Evolutionary conservation across 2,113 vertebrate species (phyloP).

Genomic region (Morone chrysops): DNA sequence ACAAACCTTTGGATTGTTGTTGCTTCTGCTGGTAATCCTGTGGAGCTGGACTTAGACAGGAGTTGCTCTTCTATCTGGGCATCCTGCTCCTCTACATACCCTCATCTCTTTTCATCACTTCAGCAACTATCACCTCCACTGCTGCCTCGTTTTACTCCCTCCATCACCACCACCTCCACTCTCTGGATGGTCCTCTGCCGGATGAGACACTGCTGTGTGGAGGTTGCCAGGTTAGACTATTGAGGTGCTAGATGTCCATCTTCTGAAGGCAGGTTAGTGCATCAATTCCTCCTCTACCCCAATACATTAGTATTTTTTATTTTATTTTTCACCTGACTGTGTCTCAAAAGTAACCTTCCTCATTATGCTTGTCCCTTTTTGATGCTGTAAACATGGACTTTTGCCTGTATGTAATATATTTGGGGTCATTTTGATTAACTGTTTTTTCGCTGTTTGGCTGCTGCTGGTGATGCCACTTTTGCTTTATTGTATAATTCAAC

Average conservation of each 20-base stretch:
- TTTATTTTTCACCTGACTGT: neutral
- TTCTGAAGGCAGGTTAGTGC: slow-evolving; percentile 83
- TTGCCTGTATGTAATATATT: neutral
- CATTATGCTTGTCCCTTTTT: neutral
- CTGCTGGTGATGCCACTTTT: neutral
- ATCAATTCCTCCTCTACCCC: neutral
- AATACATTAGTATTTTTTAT: neutral
- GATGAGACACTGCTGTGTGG: slow-evolving; percentile 75
- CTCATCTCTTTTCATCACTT: slow-evolving; percentile 23
- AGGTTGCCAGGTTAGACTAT: slow-evolving; percentile 78
- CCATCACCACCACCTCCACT: slow-evolving; percentile 37
- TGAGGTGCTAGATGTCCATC: slow-evolving; percentile 79
- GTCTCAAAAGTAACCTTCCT: neutral
- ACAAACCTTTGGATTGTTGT: slow-evolving; percentile 48
- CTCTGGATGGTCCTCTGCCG: slow-evolving; percentile 79
- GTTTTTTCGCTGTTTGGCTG: neutral
- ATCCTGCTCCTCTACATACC: slow-evolving; percentile 14
- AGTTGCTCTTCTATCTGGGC: slow-evolving; percentile 35
- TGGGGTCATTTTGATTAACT: no score
- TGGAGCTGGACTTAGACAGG: slow-evolving; percentile 49
- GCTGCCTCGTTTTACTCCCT: slow-evolving; percentile 24
- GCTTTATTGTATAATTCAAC: neutral
- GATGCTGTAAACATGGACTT: neutral
- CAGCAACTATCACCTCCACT: slow-evolving; percentile 23
- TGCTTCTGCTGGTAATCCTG: slow-evolving; percentile 50